Evolutionary conservation across 2,113 vertebrate species (phyloP).

Genomic region (Oxygymnocypris stewartii): DNA sequence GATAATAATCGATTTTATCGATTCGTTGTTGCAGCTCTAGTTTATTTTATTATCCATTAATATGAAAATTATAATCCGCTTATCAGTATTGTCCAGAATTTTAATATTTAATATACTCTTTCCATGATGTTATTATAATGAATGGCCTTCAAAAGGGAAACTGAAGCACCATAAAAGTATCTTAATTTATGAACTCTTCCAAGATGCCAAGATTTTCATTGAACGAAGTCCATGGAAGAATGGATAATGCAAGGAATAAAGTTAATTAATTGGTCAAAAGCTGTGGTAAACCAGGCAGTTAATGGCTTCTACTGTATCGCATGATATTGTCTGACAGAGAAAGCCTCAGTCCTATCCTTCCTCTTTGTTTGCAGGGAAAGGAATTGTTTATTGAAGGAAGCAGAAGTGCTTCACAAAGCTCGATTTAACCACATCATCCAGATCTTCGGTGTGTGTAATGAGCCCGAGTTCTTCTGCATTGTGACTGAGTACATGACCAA

Average conservation of each 20-base stretch:
- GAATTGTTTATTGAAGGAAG: slow-evolving; percentile 90
- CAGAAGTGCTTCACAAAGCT: slow-evolving; percentile 95
- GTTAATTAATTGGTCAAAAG: neutral
- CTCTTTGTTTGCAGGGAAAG: slow-evolving; percentile 80
- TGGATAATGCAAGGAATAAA: neutral
- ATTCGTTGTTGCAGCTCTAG: too few species aligned
- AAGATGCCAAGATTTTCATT: neutral
- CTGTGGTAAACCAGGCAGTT: neutral
- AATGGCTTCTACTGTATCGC: neutral
- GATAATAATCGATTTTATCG: too few species aligned
- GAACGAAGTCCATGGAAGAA: neutral
- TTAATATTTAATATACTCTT: neutral
- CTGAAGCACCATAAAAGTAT: neutral
- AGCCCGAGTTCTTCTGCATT: slow-evolving; percentile 95
- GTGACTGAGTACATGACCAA: slow-evolving; percentile 97
- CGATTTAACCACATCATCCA: slow-evolving; percentile 97
- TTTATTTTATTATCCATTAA: neutral
- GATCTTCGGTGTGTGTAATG: slow-evolving; percentile 96
- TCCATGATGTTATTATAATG: neutral
- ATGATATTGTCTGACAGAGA: neutral
- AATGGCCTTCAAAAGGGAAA: neutral
- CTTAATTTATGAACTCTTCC: neutral
- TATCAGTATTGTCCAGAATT: neutral
- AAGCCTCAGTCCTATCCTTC: neutral
- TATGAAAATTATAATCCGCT: neutral